Percentiles rank a stretch among this genome's conserved stretches.
These are phyloP conservation scores for Laothoe populi DNA, from an alignment of 2,888 invertebrate genomes.

Conservation along the genomic window DNA sequence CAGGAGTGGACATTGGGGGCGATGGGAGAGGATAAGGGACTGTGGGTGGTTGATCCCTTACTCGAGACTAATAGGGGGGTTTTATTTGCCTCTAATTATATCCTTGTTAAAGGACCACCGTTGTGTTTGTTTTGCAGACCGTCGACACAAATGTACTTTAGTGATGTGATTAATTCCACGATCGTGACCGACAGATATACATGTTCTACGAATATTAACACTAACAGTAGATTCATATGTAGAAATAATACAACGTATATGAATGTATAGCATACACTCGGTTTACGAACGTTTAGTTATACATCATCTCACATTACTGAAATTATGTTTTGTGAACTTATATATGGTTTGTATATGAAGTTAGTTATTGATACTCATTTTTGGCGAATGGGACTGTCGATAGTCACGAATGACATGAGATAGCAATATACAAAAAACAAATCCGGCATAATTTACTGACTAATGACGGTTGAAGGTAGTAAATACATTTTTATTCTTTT, in stretches of 20 bases:
- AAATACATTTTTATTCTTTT: too few relatives aligned
- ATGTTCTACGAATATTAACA: neutral
- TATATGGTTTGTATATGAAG: too few relatives aligned
- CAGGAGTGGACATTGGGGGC: neutral
- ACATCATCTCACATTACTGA: too few relatives aligned
- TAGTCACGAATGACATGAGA: too few relatives aligned
- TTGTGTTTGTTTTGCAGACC: neutral
- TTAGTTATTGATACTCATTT: too few relatives aligned
- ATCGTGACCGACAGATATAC: neutral
- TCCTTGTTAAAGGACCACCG: neutral
- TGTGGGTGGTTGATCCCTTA: neutral
- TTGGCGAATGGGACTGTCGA: too few relatives aligned
- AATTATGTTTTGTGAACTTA: too few relatives aligned
- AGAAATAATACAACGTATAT: constrained; percentile 13
- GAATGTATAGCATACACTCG: too few relatives aligned
- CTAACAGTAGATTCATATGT: neutral
- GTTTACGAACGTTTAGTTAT: too few relatives aligned
- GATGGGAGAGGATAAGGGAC: neutral
- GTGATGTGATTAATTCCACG: neutral
- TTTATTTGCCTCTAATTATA: constrained; percentile 18
- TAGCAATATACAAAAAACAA: too few relatives aligned
- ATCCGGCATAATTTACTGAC: too few relatives aligned
- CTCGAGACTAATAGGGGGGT: neutral
- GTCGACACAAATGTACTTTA: neutral
- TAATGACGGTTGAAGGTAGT: too few relatives aligned